Evolutionary conservation across 1,140 invertebrate species (phyloP).

Genomic region (Microplitis demolitor): DNA sequence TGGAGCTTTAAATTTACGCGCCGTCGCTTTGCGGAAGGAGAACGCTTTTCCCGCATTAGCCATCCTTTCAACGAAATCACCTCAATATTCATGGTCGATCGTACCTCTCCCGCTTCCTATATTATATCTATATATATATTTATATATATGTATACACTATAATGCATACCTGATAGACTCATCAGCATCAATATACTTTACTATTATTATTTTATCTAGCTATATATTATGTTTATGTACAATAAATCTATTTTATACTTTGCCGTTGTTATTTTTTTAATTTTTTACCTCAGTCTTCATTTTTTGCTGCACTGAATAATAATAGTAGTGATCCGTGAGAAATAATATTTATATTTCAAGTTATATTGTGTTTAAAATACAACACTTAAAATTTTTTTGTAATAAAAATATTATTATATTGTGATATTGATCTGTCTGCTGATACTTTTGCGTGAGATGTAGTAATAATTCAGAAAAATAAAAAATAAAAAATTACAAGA

Average conservation of each 20-base stretch:
- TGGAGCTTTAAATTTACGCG: slow-evolving; percentile 38
- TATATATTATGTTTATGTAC: not conserved
- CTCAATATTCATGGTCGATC: slow-evolving; percentile 17
- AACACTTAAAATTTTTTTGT: too few species aligned
- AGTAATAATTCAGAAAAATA: too few species aligned
- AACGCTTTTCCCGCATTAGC: slow-evolving; percentile 17
- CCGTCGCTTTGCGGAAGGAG: slow-evolving; percentile 1
- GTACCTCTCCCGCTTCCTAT: not conserved
- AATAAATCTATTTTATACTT: not conserved
- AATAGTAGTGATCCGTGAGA: too few species aligned
- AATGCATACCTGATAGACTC: slow-evolving; percentile 4
- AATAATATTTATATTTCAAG: too few species aligned
- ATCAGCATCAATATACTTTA: not conserved
- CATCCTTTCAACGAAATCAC: slow-evolving; percentile 25
- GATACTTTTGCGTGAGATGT: too few species aligned
- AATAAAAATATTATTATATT: too few species aligned
- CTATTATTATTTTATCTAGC: not conserved
- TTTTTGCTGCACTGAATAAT: too few species aligned
- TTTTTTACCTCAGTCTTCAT: too few species aligned
- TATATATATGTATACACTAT: not conserved
- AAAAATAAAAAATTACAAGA: too few species aligned
- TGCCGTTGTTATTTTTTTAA: too few species aligned
- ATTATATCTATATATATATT: not conserved
- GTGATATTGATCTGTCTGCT: too few species aligned
- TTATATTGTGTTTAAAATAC: too few species aligned